Percentiles rank a stretch among this genome's conserved stretches.
These are phyloP conservation scores for Scylla paramamosain DNA, from an alignment of 1,140 invertebrate species.

Conservation along the genomic window DNA sequence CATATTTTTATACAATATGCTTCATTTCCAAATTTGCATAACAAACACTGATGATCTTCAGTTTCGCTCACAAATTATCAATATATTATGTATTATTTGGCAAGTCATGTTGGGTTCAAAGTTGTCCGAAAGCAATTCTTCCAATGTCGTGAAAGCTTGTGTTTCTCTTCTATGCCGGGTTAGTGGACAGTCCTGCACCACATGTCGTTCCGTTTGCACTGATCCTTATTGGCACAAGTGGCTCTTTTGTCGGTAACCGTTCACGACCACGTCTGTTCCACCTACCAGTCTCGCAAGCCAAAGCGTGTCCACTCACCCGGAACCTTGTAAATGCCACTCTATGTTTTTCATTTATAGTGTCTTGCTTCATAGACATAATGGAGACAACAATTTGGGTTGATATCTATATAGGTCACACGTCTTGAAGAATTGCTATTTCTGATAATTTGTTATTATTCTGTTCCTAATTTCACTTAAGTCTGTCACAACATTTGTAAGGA, in stretches of 20 bases:
- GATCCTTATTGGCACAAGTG: conserved; percentile 1
- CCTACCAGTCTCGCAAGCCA: not conserved
- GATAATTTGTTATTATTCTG: not conserved
- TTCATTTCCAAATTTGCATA: not conserved
- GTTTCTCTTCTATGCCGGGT: not conserved
- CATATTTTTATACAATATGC: not conserved
- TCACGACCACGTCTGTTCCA: not conserved
- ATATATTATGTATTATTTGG: not conserved
- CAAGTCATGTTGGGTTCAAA: not conserved
- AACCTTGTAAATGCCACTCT: not conserved
- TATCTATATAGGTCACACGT: conserved; percentile 33
- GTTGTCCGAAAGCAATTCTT: not conserved
- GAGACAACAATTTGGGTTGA: not conserved
- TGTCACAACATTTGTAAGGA: not conserved
- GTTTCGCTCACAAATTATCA: not conserved
- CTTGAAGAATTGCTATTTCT: not conserved
- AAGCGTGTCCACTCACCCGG: not conserved
- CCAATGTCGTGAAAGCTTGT: too few relatives aligned
- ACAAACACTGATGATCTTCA: not conserved
- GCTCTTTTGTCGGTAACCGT: not conserved
- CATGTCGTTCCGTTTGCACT: conserved; percentile 43
- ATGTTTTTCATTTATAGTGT: not conserved
- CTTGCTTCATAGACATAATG: not conserved
- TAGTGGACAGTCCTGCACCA: not conserved
- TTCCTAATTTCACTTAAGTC: too few relatives aligned